A percentile compares a stretch with the other conserved stretches of the same genome.
Evolutionary conservation across 2,888 invertebrate species (phyloP).

Genomic region (Apeira syringaria): DNA sequence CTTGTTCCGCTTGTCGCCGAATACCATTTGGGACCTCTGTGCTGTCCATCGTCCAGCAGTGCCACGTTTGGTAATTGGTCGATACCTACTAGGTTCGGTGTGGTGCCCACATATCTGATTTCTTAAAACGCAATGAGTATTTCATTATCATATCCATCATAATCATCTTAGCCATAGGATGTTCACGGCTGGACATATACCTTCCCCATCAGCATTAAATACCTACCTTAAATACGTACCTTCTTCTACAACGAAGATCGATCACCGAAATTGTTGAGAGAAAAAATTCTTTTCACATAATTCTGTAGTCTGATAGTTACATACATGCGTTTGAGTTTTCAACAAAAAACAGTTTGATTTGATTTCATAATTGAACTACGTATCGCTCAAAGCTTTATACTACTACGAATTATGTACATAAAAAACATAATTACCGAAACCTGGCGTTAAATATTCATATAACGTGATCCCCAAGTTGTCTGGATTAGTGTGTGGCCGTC

Average conservation of each 20-base stretch:
- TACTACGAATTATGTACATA: slow-evolving; percentile 12
- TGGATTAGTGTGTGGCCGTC: neutral
- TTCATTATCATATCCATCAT: too few species aligned
- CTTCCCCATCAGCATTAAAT: neutral
- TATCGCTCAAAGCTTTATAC: too few species aligned
- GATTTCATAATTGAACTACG: too few species aligned
- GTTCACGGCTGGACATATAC: too few species aligned
- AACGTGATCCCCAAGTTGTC: slow-evolving; percentile 5
- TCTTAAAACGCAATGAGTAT: too few species aligned
- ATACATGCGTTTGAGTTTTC: too few species aligned
- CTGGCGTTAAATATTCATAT: slow-evolving; percentile 13
- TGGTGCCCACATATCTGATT: slow-evolving; percentile 25
- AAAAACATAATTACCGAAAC: slow-evolving; percentile 20
- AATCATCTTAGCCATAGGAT: too few species aligned
- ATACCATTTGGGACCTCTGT: slow-evolving; percentile 56
- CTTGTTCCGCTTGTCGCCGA: slow-evolving; percentile 22
- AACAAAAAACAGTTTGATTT: too few species aligned
- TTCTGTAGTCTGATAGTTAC: too few species aligned
- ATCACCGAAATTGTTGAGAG: too few species aligned
- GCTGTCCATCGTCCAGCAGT: slow-evolving; percentile 50
- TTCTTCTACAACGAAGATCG: too few species aligned
- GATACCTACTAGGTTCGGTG: slow-evolving; percentile 26
- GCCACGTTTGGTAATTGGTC: slow-evolving; percentile 43
- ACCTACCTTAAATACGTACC: neutral
- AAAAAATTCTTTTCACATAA: too few species aligned